phyloP scores from a whole-genome alignment of 2,113 vertebrate genomes.

The Uria aalge region DNA sequence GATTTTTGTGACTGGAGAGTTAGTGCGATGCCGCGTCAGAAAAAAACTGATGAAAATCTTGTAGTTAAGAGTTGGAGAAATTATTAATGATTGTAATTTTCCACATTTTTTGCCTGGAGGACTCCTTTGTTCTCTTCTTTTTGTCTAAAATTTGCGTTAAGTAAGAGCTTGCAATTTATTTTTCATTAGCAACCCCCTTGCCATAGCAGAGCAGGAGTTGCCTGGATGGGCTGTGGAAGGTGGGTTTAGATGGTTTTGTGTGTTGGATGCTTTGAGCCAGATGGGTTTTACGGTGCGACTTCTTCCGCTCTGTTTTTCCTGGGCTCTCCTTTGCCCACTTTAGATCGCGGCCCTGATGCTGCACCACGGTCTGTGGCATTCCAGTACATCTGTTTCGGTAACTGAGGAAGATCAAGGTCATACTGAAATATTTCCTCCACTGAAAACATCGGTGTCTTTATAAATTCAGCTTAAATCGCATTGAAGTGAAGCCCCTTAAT shows the following conservation, averaged over 20 bases:
- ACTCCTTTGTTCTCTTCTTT: constrained; percentile 45
- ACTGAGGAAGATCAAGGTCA: background rate
- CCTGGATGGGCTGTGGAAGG: background rate
- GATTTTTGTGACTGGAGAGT: background rate
- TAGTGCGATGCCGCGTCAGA: background rate
- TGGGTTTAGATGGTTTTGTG: background rate
- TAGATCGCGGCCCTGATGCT: rapidly evolving
- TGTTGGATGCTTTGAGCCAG: background rate
- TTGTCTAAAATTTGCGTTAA: constrained; percentile 26
- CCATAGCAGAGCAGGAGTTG: background rate
- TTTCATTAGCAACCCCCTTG: background rate
- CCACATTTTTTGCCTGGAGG: constrained; percentile 36
- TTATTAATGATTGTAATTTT: background rate
- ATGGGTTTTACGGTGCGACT: background rate
- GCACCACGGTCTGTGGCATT: rapidly evolving
- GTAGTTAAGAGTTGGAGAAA: background rate
- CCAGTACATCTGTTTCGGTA: background rate
- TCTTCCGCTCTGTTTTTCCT: background rate
- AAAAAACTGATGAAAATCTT: background rate
- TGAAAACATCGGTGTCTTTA: background rate
- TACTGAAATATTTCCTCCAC: background rate
- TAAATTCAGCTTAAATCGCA: background rate
- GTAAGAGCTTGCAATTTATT: background rate
- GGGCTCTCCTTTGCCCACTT: background rate
- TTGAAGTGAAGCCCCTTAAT: background rate